Evolutionary conservation across 2,113 vertebrate species (phyloP).

Genomic region (Psettodes erumei): DNA sequence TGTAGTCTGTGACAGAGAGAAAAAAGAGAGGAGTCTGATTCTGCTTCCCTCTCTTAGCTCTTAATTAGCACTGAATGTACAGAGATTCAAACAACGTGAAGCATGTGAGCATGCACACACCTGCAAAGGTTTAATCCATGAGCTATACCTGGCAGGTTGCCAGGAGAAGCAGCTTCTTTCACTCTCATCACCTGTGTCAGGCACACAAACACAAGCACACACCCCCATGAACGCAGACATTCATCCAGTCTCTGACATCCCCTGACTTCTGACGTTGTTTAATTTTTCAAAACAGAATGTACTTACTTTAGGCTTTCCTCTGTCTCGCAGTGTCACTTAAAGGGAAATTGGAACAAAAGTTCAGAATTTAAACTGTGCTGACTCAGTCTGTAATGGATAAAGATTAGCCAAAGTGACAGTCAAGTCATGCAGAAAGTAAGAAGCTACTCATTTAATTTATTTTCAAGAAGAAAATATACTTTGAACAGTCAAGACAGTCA

Average conservation of each 20-base stretch:
- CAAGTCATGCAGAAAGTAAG: neutral
- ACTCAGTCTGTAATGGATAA: conserved; percentile 6
- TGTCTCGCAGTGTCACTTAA: neutral
- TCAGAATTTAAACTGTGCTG: conserved; percentile 24
- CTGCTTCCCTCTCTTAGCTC: conserved; percentile 6
- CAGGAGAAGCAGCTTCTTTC: conserved; percentile 2
- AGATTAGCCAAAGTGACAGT: neutral
- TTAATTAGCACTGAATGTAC: conserved; percentile 47
- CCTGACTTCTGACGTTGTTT: neutral
- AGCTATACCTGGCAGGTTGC: conserved; percentile 22
- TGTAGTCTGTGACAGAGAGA: neutral
- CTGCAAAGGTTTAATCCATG: conserved; percentile 10
- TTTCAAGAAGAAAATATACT: conserved; percentile 3
- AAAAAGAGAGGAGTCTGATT: neutral
- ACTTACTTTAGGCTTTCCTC: conserved; percentile 8
- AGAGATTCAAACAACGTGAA: conserved; percentile 14
- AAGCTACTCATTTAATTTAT: neutral
- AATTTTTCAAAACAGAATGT: neutral
- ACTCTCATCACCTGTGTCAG: conserved; percentile 12
- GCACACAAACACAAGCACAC: neutral
- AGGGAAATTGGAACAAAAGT: conserved; percentile 12
- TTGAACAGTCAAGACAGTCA: neutral
- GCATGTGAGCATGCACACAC: neutral
- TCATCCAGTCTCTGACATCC: neutral
- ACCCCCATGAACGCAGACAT: neutral